Conservation (phyloP, 2,888 invertebrate species). For the Strigamia crassipes region DNA sequence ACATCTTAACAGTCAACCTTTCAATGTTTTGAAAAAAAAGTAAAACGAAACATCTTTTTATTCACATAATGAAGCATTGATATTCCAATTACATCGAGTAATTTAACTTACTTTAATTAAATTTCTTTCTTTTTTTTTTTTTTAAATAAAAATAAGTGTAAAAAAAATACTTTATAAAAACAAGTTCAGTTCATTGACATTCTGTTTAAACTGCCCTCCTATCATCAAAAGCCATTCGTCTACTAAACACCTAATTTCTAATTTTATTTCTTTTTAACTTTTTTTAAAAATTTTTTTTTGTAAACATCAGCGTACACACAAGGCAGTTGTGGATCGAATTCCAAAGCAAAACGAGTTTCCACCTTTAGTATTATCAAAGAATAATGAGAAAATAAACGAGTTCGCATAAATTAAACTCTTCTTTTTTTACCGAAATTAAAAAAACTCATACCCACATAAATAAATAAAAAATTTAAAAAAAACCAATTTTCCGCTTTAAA, state of each 20-base stretch:
- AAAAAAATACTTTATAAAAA: not conserved
- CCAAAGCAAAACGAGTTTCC: not conserved
- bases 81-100: conserved; percentile 20
- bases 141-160: not conserved
- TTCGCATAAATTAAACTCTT: not conserved
- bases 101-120: not conserved
- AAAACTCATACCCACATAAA: not conserved
- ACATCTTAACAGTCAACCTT: conserved; percentile 6
- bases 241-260: conserved; percentile 30
- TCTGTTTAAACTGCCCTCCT: conserved; percentile 22
- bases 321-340: not conserved
- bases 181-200: conserved; percentile 26
- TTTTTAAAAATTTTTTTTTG: too few species aligned
- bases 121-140: not conserved
- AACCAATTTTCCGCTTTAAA: not conserved
- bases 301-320: not conserved
- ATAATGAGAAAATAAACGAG: conserved; percentile 11
- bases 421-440: not conserved
- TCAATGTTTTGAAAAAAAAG: not conserved
- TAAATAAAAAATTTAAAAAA: not conserved
- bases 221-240: conserved; percentile 40
- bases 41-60: not conserved
- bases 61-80: conserved; percentile 19
- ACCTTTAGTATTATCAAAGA: not conserved
- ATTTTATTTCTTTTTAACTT: conserved; percentile 22